Evolutionary conservation across 2,888 invertebrate genomes (phyloP).

Genomic region (Rugalucina vietnamica): DNA sequence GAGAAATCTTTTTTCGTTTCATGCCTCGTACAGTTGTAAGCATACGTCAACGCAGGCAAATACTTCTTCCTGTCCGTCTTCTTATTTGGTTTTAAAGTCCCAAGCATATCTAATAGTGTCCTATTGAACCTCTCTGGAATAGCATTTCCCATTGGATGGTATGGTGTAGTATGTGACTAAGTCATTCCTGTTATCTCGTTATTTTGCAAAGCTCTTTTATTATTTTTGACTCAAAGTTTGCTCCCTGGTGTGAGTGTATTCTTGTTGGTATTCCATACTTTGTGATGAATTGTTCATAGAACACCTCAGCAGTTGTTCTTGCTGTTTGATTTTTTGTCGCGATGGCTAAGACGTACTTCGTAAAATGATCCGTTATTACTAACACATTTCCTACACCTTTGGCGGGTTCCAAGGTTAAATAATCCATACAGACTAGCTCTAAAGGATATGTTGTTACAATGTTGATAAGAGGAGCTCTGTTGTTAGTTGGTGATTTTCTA

Average conservation of each 20-base stretch:
- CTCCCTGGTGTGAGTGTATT: constrained; percentile 26
- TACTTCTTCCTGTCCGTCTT: constrained; percentile 15
- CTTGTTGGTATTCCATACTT: constrained; percentile 28
- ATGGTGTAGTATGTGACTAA: not conserved
- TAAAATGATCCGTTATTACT: constrained; percentile 38
- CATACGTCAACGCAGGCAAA: not conserved
- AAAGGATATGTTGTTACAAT: constrained; percentile 20
- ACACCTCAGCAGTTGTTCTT: constrained; percentile 32
- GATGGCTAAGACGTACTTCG: constrained; percentile 26
- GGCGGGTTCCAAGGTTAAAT: constrained; percentile 27
- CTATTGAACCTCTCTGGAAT: not conserved
- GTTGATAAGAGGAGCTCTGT: not conserved
- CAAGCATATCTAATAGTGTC: constrained; percentile 15
- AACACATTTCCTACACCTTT: constrained; percentile 26
- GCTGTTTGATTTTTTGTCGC: constrained; percentile 32
- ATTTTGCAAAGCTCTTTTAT: constrained; percentile 28
- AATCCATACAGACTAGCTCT: constrained; percentile 32
- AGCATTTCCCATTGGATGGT: constrained; percentile 18
- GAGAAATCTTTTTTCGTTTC: no score
- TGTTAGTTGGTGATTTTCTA: constrained; percentile 3
- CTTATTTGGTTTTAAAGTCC: not conserved
- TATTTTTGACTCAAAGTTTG: constrained; percentile 31
- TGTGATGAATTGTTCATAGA: constrained; percentile 24
- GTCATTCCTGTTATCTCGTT: constrained; percentile 6
- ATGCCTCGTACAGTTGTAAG: constrained; percentile 13